Percentiles rank a stretch among this genome's conserved stretches.
phyloP scores from a whole-genome alignment of 1,140 invertebrate genomes.

The Brachionus paranguensis region DNA sequence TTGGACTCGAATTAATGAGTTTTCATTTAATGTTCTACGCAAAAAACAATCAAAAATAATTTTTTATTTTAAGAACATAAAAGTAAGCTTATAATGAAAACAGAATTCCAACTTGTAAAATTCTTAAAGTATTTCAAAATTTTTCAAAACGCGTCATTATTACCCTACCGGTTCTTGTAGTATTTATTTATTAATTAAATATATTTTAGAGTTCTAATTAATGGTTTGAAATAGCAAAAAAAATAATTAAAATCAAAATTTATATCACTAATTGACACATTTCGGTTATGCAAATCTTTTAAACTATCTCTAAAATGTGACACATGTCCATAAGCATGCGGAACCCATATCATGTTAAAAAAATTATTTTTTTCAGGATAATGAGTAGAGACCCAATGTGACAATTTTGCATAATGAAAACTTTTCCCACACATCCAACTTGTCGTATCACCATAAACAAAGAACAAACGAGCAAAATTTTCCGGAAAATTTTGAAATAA shows the following conservation, averaged over 20 bases:
- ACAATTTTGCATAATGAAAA: background rate
- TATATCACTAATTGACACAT: background rate
- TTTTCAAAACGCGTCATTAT: no score
- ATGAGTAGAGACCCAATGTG: background rate
- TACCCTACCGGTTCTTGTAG: no score
- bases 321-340: background rate
- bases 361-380: constrained; percentile 12
- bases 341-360: background rate
- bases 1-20: no score
- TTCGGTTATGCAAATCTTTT: background rate
- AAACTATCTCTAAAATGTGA: constrained; percentile 25
- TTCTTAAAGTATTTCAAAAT: no score
- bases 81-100: no score
- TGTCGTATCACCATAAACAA: background rate
- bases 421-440: constrained; percentile 2
- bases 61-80: no score
- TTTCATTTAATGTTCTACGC: no score
- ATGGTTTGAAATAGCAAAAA: background rate
- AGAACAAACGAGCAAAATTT: background rate
- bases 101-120: no score
- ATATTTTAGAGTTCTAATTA: background rate
- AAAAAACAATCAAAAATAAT: no score
- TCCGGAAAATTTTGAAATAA: background rate
- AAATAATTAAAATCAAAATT: constrained; percentile 24
- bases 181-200: no score